Evolutionary conservation across 2,113 vertebrate species (phyloP).

Genomic region (Larimichthys crocea): DNA sequence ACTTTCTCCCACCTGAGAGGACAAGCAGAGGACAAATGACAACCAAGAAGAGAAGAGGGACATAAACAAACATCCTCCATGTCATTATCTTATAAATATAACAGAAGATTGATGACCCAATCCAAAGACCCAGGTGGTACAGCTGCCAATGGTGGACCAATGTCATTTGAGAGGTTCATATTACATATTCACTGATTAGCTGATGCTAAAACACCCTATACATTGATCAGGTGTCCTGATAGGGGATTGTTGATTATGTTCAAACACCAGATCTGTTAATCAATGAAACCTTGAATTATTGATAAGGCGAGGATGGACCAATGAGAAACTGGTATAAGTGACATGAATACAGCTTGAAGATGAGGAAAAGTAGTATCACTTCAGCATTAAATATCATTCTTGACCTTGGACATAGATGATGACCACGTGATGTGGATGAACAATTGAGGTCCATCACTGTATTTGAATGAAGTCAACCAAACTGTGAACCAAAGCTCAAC

Average conservation of each 20-base stretch:
- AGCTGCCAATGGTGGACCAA: not conserved
- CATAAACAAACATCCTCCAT: not conserved
- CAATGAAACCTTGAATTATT: not conserved
- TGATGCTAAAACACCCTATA: not conserved
- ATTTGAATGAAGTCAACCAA: not conserved
- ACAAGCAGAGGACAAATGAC: not conserved
- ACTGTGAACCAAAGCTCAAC: not conserved
- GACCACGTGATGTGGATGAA: not conserved
- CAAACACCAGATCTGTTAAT: not conserved
- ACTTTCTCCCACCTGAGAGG: slow-evolving; percentile 83
- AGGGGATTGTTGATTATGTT: not conserved
- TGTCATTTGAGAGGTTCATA: slow-evolving; percentile 3
- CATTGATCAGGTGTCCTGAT: not conserved
- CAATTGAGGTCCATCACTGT: too few relatives aligned
- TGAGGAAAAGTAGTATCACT: not conserved
- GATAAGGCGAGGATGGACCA: not conserved
- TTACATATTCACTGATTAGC: not conserved
- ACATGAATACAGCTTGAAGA: not conserved
- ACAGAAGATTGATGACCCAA: not conserved
- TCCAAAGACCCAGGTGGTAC: not conserved
- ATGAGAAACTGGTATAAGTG: not conserved
- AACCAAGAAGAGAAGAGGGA: not conserved
- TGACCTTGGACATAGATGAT: not conserved
- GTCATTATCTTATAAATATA: not conserved
- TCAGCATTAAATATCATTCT: not conserved